Conservation (phyloP, 2,113 vertebrate genomes). For the Tetrax tetrax region DNA sequence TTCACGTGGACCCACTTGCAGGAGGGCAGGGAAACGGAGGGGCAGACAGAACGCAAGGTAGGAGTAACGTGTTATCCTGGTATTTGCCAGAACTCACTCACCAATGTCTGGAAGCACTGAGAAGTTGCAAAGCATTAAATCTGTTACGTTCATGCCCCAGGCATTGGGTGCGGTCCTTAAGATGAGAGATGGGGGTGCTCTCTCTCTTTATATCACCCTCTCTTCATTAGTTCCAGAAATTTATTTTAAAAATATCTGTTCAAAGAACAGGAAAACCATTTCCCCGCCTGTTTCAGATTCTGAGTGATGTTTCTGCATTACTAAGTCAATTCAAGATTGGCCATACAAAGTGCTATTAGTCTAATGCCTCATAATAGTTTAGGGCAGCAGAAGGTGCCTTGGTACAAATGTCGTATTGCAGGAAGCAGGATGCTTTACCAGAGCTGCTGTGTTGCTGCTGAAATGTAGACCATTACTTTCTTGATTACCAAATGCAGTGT, state of each 20-base stretch:
- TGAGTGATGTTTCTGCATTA: constrained; percentile 19
- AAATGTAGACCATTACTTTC: background rate
- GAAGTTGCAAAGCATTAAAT: background rate
- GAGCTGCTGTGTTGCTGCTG: background rate
- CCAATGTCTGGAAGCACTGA: background rate
- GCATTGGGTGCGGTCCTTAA: background rate
- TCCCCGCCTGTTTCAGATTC: background rate
- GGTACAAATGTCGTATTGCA: constrained; percentile 47
- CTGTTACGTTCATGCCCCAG: background rate
- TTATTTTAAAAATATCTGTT: background rate
- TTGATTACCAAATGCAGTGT: background rate
- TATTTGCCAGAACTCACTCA: background rate
- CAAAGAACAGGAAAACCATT: constrained; percentile 4
- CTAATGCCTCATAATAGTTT: constrained; percentile 40
- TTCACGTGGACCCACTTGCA: background rate
- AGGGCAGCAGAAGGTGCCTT: background rate
- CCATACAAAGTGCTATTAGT: constrained; percentile 1
- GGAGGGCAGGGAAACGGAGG: background rate
- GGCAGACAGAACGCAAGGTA: background rate
- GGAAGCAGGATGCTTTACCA: background rate
- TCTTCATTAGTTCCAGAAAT: background rate
- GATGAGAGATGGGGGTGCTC: background rate
- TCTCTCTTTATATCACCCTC: background rate
- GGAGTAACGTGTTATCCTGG: background rate
- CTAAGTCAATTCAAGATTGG: background rate